Evolutionary conservation across 2,888 invertebrate genomes (phyloP).

Genomic region (Drosophila prostipennis): DNA sequence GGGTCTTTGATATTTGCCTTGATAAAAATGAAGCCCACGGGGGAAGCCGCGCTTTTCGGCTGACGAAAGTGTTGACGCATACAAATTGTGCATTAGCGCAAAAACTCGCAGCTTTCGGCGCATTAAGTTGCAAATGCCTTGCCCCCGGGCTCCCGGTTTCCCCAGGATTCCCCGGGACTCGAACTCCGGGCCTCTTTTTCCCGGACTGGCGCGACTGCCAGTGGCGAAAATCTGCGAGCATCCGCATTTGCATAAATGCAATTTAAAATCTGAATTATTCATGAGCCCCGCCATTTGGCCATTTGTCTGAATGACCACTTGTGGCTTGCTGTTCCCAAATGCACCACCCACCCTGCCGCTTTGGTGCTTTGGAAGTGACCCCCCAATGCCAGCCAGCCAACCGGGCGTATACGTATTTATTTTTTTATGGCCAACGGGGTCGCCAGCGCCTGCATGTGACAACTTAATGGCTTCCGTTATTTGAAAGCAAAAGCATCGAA

Average conservation of each 20-base stretch:
- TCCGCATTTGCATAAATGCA: slow-evolving; percentile 80
- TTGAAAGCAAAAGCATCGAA: slow-evolving; percentile 79
- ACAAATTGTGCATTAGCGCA: slow-evolving; percentile 80
- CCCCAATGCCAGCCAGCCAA: slow-evolving; percentile 7
- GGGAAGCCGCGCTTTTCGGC: slow-evolving; percentile 31
- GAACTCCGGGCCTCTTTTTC: no score
- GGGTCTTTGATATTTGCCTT: slow-evolving; percentile 66
- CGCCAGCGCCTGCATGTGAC: slow-evolving; percentile 67
- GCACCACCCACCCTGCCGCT: background rate
- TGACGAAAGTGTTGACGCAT: slow-evolving; percentile 79
- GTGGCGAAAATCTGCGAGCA: slow-evolving; percentile 79
- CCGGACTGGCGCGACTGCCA: slow-evolving; percentile 50
- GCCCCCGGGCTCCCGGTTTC: slow-evolving; percentile 17
- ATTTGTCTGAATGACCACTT: slow-evolving; percentile 80
- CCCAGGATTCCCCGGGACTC: background rate
- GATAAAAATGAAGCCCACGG: slow-evolving; percentile 60
- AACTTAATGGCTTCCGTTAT: slow-evolving; percentile 79
- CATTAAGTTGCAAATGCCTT: slow-evolving; percentile 76
- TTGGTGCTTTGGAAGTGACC: background rate
- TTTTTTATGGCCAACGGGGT: slow-evolving; percentile 26
- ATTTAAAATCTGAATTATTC: slow-evolving; percentile 80
- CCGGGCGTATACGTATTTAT: slow-evolving; percentile 18
- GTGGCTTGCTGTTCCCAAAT: slow-evolving; percentile 66
- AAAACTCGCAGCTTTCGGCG: slow-evolving; percentile 75
- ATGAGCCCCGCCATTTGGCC: slow-evolving; percentile 79